These are phyloP conservation scores for Zosterops hypoxanthus DNA, from an alignment of 2,113 vertebrate genomes.

Conservation along the genomic window DNA sequence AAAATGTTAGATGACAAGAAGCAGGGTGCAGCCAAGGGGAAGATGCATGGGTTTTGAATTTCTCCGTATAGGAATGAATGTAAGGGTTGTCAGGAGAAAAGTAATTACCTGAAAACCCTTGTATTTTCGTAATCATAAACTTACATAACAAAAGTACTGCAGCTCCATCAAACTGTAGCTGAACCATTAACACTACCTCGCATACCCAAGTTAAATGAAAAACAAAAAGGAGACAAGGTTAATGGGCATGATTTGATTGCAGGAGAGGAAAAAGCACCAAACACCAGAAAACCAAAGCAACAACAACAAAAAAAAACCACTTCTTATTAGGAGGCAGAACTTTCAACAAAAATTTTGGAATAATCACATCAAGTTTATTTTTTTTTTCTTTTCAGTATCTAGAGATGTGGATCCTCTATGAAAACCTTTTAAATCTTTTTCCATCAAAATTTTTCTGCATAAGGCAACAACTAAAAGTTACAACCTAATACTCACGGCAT, in stretches of 20 bases:
- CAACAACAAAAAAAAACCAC: not conserved
- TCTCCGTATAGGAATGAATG: not conserved
- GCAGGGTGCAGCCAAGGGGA: not conserved
- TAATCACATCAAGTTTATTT: too few species aligned
- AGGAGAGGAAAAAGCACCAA: too few species aligned
- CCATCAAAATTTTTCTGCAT: not conserved
- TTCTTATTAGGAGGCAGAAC: not conserved
- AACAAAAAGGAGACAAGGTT: not conserved
- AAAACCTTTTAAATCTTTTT: not conserved
- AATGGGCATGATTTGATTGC: not conserved
- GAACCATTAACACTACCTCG: not conserved
- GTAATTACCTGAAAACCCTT: not conserved
- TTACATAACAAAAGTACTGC: not conserved
- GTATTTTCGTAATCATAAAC: not conserved
- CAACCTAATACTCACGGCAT: not conserved
- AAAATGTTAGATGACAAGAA: not conserved
- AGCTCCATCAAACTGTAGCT: not conserved
- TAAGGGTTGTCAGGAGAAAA: not conserved
- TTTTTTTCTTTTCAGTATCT: not conserved
- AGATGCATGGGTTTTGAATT: not conserved
- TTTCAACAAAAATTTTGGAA: not conserved
- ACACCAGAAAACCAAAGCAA: too few species aligned
- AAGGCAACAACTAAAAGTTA: not conserved
- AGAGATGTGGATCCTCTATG: not conserved
- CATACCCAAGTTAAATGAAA: not conserved